Evolutionary conservation across 2,888 invertebrate genomes (phyloP).

Genomic region (Lasioglossum oenotherae): DNA sequence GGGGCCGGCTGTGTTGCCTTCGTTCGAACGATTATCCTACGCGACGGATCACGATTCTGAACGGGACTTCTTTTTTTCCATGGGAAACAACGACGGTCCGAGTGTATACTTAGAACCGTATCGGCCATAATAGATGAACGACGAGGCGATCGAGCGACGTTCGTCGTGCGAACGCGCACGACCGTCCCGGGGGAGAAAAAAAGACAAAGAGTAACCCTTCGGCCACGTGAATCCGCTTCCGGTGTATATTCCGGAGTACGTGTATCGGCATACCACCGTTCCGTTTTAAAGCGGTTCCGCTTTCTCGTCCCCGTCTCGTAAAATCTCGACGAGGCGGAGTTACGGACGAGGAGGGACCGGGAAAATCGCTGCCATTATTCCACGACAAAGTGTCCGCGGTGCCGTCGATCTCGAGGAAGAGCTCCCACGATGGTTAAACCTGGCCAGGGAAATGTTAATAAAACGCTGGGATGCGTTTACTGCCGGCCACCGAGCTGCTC

Average conservation of each 20-base stretch:
- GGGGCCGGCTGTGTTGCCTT: not conserved
- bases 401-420: not conserved
- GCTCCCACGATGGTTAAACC: constrained; percentile 2
- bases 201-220: constrained; percentile 37
- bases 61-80: not conserved
- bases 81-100: constrained; percentile 29
- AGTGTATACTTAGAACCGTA: constrained; percentile 52
- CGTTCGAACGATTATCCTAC: not conserved
- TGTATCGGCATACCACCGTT: constrained; percentile 39
- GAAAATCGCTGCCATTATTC: constrained; percentile 45
- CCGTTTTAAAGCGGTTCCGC: not conserved
- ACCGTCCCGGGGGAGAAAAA: constrained; percentile 45
- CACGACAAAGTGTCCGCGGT: constrained; percentile 5
- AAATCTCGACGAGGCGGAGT: constrained; percentile 43
- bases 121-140: constrained; percentile 65
- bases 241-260: constrained; percentile 31
- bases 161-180: constrained; percentile 28
- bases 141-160: constrained; percentile 56
- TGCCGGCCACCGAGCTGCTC: not conserved
- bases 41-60: not conserved
- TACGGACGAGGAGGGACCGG: constrained; percentile 21
- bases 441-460: constrained; percentile 11
- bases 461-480: constrained; percentile 5
- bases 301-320: constrained; percentile 24
- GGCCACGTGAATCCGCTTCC: constrained; percentile 63